phyloP scores from a whole-genome alignment of 1,140 invertebrate species.

The Drosophila tsacasi region DNA sequence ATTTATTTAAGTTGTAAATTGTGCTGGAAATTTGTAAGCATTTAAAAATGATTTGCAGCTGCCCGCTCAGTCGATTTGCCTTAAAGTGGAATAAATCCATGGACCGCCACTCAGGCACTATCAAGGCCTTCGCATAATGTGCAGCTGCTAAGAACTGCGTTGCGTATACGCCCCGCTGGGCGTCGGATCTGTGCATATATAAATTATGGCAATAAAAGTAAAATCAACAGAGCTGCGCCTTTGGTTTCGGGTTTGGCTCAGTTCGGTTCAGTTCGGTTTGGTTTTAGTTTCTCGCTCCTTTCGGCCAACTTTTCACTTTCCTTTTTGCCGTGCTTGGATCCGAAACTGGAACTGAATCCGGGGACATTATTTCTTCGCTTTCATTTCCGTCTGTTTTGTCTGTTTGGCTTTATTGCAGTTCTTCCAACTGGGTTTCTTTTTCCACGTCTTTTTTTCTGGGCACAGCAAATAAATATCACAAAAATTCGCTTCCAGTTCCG shows the following conservation, averaged over 20 bases:
- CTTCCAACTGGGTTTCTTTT: slow-evolving; percentile 30
- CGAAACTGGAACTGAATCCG: slow-evolving; percentile 37
- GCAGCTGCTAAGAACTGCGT: slow-evolving; percentile 21
- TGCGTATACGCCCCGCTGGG: slow-evolving; percentile 50
- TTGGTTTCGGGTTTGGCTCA: slow-evolving; percentile 21
- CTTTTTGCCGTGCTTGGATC: slow-evolving; percentile 42
- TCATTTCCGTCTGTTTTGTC: slow-evolving; percentile 80
- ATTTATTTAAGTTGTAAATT: slow-evolving; percentile 77
- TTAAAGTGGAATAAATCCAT: slow-evolving; percentile 30
- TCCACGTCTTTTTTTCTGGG: slow-evolving; percentile 18
- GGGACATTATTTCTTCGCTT: slow-evolving; percentile 80
- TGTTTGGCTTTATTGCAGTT: slow-evolving; percentile 77
- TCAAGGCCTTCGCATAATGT: slow-evolving; percentile 55
- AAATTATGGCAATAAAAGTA: slow-evolving; percentile 83
- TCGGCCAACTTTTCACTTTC: slow-evolving; percentile 64
- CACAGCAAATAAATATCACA: slow-evolving; percentile 76
- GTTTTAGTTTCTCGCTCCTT: slow-evolving; percentile 39
- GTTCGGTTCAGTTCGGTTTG: not conserved
- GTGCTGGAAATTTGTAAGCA: slow-evolving; percentile 77
- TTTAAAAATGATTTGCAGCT: slow-evolving; percentile 81
- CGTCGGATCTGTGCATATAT: slow-evolving; percentile 42
- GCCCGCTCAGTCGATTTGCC: slow-evolving; percentile 42
- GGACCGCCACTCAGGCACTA: slow-evolving; percentile 50
- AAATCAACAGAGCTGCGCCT: slow-evolving; percentile 62
- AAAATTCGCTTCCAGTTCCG: slow-evolving; percentile 75